Conservation (phyloP, 2,797 vertebrate species). For the Lepus oiostolus region DNA sequence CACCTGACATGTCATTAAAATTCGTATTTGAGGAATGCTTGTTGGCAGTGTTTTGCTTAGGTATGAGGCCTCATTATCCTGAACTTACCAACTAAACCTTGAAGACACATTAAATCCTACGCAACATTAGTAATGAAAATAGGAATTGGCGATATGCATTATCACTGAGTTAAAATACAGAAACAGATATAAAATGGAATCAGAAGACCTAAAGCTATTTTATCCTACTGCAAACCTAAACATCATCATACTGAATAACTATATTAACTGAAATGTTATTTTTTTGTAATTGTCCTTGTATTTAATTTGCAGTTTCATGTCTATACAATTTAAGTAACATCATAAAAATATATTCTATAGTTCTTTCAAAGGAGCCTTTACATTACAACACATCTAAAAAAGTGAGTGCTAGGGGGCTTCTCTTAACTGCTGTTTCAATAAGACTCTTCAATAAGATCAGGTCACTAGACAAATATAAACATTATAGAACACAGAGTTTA, state of each 20-base stretch:
- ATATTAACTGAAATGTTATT: conserved; percentile 50
- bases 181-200: conserved; percentile 71
- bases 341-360: conserved; percentile 35
- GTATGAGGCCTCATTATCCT: conserved; percentile 49
- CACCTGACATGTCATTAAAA: conserved; percentile 65
- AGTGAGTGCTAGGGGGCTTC: not conserved
- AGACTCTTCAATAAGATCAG: conserved; percentile 52
- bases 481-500: conserved; percentile 23
- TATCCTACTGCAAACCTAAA: conserved; percentile 65
- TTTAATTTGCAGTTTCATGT: conserved; percentile 64
- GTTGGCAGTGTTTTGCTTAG: conserved; percentile 54
- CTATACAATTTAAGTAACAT: conserved; percentile 54
- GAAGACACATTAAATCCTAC: conserved; percentile 56
- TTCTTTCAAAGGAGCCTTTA: conserved; percentile 37
- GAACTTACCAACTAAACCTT: conserved; percentile 60
- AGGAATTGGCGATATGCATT: conserved; percentile 38
- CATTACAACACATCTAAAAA: conserved; percentile 26
- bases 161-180: conserved; percentile 50
- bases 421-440: conserved; percentile 48
- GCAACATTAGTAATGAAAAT: conserved; percentile 17
- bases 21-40: conserved; percentile 51
- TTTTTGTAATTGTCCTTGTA: conserved; percentile 52
- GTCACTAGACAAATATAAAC: conserved; percentile 36
- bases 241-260: conserved; percentile 54
- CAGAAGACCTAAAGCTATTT: conserved; percentile 60